Percentiles rank a stretch among this genome's conserved stretches.
phyloP scores from a whole-genome alignment of 2,888 invertebrate genomes.

The Lasius fuliginosus region DNA sequence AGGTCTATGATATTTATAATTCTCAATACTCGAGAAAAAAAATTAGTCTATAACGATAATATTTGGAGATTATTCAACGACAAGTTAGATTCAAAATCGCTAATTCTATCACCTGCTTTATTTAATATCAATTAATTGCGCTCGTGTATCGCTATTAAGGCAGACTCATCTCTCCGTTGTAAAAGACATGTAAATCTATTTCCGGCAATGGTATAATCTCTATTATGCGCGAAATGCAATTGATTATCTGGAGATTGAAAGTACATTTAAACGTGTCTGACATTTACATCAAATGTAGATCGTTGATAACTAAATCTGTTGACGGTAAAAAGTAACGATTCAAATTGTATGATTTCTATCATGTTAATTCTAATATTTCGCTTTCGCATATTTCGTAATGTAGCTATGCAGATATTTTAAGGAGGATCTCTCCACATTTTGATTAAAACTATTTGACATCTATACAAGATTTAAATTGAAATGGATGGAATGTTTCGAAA shows the following conservation, averaged over 20 bases:
- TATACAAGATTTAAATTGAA: not conserved
- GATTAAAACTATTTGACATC: not conserved
- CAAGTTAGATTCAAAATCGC: not conserved
- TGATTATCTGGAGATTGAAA: constrained; percentile 37
- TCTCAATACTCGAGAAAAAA: not conserved
- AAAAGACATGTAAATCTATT: constrained; percentile 23
- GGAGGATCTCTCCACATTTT: not conserved
- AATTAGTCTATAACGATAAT: not conserved
- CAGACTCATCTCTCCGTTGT: not conserved
- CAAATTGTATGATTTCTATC: not conserved
- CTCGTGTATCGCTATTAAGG: not conserved
- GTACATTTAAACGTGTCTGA: constrained; percentile 7
- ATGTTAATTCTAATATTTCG: not conserved
- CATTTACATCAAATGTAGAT: constrained; percentile 28
- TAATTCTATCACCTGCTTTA: constrained; percentile 6
- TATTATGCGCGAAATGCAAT: constrained; percentile 14
- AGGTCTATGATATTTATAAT: not conserved
- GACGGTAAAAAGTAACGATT: not conserved
- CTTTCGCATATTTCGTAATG: not conserved
- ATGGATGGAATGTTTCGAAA: not conserved
- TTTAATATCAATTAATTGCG: constrained; percentile 36
- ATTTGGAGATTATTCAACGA: not conserved
- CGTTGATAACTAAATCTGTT: not conserved
- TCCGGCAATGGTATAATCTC: constrained; percentile 11
- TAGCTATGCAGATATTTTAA: not conserved